Conservation (phyloP, 2,113 vertebrate genomes). For the Tragelaphus buxtoni region DNA sequence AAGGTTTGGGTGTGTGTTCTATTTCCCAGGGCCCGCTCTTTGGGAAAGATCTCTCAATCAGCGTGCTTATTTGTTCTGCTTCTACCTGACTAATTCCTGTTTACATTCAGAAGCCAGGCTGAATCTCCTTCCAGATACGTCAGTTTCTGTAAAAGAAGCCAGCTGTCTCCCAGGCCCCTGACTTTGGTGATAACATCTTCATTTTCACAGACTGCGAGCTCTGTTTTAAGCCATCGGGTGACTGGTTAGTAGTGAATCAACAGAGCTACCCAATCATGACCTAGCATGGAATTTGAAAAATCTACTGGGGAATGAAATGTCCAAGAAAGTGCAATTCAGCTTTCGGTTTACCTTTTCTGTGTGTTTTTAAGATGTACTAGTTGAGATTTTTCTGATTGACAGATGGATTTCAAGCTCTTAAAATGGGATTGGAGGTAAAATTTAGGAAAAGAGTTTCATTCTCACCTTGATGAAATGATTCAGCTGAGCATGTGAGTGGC, state of each 20-base stretch:
- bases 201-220: background rate
- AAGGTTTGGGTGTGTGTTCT: background rate
- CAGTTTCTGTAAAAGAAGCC: constrained; percentile 42
- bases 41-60: background rate
- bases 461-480: background rate
- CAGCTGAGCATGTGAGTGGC: background rate
- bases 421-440: background rate
- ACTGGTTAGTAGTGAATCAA: background rate
- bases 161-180: constrained; percentile 42
- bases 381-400: background rate
- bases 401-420: constrained; percentile 24
- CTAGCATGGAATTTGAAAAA: constrained; percentile 46
- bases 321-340: background rate
- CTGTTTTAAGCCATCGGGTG: background rate
- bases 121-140: constrained; percentile 30
- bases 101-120: constrained; percentile 57
- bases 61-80: constrained; percentile 44
- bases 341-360: constrained; percentile 44
- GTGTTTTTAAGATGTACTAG: constrained; percentile 24
- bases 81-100: constrained; percentile 57
- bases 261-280: background rate
- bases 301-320: background rate
- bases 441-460: background rate
- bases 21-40: background rate
- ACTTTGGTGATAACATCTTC: constrained; percentile 18